Percentiles rank a stretch among this genome's conserved stretches.
Conservation (phyloP, 2,797 vertebrate species). For the Amazona finschi region DNA sequence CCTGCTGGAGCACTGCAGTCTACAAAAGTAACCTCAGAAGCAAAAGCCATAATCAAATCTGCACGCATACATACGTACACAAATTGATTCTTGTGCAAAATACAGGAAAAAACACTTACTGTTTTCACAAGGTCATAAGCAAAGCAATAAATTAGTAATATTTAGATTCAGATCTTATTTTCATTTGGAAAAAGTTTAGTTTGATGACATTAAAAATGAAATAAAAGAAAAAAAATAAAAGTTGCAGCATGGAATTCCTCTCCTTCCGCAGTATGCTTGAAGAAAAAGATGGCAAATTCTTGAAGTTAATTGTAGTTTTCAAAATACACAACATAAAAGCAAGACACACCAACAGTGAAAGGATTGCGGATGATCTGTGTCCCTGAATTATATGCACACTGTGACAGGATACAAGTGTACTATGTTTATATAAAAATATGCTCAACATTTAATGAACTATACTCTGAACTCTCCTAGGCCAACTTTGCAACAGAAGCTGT, state of each 20-base stretch:
- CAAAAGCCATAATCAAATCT: neutral
- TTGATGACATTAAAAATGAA: neutral
- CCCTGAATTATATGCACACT: neutral
- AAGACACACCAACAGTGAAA: neutral
- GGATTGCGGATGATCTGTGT: neutral
- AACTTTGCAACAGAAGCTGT: neutral
- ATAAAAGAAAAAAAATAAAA: neutral
- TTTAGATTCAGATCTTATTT: neutral
- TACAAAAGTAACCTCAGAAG: neutral
- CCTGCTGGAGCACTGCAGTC: neutral
- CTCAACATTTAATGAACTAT: neutral
- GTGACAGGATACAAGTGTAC: neutral
- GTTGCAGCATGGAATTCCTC: neutral
- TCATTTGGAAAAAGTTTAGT: neutral
- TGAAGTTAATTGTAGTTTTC: neutral
- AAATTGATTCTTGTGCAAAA: neutral
- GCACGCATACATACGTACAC: neutral
- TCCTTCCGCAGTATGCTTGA: neutral
- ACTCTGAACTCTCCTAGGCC: neutral
- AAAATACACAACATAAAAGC: neutral
- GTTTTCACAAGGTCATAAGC: neutral
- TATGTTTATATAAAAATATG: conserved; percentile 49
- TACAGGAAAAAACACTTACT: neutral
- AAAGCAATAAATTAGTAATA: neutral
- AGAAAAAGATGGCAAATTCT: neutral